phyloP scores from a whole-genome alignment of 2,113 vertebrate species.

The Bos javanicus region DNA sequence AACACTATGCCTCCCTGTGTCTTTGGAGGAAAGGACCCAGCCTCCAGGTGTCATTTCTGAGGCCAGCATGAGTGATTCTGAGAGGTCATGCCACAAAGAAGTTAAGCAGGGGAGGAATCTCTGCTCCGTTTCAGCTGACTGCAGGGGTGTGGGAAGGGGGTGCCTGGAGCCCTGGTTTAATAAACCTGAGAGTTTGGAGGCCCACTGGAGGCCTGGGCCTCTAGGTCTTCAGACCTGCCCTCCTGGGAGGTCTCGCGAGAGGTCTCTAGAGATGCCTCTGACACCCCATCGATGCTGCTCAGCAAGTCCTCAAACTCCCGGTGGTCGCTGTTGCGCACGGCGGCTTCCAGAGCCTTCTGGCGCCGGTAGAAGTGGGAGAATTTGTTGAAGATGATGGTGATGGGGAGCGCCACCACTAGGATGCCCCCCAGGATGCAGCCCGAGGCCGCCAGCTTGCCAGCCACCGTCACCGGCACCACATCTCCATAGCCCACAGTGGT shows the following conservation, averaged over 20 bases:
- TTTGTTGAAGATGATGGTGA: constrained; percentile 99
- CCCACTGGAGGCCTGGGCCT: background rate
- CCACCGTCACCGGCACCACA: constrained; percentile 93
- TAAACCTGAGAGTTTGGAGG: constrained; percentile 28
- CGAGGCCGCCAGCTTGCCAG: constrained; percentile 93
- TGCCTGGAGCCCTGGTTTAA: background rate
- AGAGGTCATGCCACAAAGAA: background rate
- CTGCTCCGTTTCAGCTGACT: background rate
- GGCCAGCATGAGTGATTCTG: background rate
- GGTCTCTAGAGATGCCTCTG: constrained; percentile 75
- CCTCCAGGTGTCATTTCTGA: background rate
- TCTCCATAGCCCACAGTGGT: constrained; percentile 98
- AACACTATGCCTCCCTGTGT: background rate
- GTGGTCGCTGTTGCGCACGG: constrained; percentile 89
- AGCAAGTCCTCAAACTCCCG: constrained; percentile 67
- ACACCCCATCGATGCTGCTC: constrained; percentile 65
- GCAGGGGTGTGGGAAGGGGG: accelerated
- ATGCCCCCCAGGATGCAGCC: constrained; percentile 97
- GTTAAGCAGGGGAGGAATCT: background rate
- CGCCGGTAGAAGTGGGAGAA: constrained; percentile 97
- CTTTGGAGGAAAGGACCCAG: background rate
- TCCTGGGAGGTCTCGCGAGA: constrained; percentile 72
- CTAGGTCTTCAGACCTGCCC: constrained; percentile 51
- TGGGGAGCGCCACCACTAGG: constrained; percentile 95
- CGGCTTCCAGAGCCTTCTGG: constrained; percentile 95